Conservation (phyloP, 2,113 vertebrate genomes). For the Odontesthes bonariensis region DNA sequence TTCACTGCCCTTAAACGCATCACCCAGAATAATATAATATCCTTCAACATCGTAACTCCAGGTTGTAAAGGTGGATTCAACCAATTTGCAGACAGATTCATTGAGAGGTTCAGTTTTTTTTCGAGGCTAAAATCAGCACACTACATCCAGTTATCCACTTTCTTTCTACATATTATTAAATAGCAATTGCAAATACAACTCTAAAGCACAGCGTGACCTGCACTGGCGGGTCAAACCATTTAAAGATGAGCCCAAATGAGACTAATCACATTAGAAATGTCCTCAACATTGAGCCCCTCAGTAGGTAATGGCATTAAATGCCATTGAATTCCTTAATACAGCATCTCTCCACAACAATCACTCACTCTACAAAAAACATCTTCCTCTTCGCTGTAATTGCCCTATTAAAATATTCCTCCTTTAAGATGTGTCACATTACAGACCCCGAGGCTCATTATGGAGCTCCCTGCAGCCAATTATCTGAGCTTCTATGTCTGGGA, state of each 20-base stretch:
- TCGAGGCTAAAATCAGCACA: constrained; percentile 36
- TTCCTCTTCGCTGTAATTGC: constrained; percentile 73
- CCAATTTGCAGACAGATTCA: constrained; percentile 23
- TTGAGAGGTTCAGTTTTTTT: constrained; percentile 12
- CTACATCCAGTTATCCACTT: constrained; percentile 34
- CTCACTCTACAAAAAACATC: constrained; percentile 72
- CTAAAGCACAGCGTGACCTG: constrained; percentile 35
- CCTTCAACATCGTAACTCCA: constrained; percentile 33
- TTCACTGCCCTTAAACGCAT: constrained; percentile 73
- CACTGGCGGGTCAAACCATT: constrained; percentile 17
- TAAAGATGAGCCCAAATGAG: constrained; percentile 41
- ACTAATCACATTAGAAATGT: constrained; percentile 43
- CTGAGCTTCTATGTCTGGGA: constrained; percentile 67
- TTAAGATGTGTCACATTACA: constrained; percentile 80
- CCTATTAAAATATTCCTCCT: constrained; percentile 77
- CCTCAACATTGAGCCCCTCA: constrained; percentile 27
- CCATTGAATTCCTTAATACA: constrained; percentile 57
- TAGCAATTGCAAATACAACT: constrained; percentile 40
- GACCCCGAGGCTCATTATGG: constrained; percentile 75
- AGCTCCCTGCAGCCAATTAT: constrained; percentile 80
- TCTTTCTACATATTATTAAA: constrained; percentile 36
- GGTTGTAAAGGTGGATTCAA: constrained; percentile 17
- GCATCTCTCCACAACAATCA: constrained; percentile 69
- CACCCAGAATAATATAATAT: constrained; percentile 18
- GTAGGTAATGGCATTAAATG: constrained; percentile 75